Evolutionary conservation across 1,140 invertebrate genomes (phyloP).

Genomic region (Myzus persicae): DNA sequence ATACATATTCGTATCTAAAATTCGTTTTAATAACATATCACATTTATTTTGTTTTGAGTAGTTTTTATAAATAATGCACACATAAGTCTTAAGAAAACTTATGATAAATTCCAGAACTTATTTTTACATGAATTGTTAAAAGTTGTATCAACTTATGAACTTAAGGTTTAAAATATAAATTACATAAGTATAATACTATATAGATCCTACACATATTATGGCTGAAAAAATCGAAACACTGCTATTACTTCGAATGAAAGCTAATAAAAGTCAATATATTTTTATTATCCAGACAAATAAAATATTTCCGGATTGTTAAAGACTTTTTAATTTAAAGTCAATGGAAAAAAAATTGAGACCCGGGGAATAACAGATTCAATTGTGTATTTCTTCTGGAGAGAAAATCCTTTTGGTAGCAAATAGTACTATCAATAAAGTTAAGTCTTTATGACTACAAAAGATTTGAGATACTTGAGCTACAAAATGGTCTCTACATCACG

Average conservation of each 20-base stretch:
- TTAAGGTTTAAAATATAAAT: neutral
- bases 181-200: slow-evolving; percentile 13
- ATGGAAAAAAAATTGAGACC: slow-evolving; percentile 32
- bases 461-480: slow-evolving; percentile 40
- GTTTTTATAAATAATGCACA: neutral
- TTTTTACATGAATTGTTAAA: neutral
- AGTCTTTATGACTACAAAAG: slow-evolving; percentile 50
- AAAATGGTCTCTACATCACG: slow-evolving; percentile 1
- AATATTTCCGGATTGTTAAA: slow-evolving; percentile 53
- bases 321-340: slow-evolving; percentile 57
- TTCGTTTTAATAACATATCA: neutral
- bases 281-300: slow-evolving; percentile 38
- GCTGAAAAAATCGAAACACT: neutral
- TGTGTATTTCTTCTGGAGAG: slow-evolving; percentile 13
- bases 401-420: slow-evolving; percentile 37
- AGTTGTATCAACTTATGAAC: neutral
- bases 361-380: slow-evolving; percentile 28
- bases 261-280: slow-evolving; percentile 51
- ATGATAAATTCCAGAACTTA: neutral
- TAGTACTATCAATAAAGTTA: slow-evolving; percentile 52
- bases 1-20: neutral
- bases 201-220: slow-evolving; percentile 13
- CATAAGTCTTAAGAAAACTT: neutral
- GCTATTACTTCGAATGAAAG: slow-evolving; percentile 28
- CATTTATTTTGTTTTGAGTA: neutral